These are phyloP conservation scores for Progne subis DNA, from an alignment of 2,113 vertebrate species.

Conservation along the genomic window DNA sequence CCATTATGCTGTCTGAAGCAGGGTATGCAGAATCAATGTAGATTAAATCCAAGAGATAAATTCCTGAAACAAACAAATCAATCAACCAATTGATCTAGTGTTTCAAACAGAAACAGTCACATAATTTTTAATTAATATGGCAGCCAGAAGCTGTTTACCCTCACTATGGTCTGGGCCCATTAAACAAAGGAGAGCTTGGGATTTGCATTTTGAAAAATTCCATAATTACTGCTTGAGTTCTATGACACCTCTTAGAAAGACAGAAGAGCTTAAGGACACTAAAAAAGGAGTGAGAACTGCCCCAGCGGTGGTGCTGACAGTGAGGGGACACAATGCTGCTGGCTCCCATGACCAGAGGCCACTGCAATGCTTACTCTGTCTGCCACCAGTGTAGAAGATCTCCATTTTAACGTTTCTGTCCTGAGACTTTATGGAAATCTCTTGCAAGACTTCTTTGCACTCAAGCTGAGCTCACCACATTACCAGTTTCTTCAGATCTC, in stretches of 20 bases:
- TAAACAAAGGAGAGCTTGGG: not conserved
- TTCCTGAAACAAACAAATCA: conserved; percentile 78
- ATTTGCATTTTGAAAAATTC: not conserved
- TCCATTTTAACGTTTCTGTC: not conserved
- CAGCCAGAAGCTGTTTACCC: not conserved
- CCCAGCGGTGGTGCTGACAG: accelerated
- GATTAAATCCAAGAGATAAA: conserved; percentile 94
- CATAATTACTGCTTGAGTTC: not conserved
- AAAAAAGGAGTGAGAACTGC: not conserved
- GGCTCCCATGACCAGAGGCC: not conserved
- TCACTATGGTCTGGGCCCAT: not conserved
- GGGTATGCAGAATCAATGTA: conserved; percentile 97
- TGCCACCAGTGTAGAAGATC: not conserved
- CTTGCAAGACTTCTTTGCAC: not conserved
- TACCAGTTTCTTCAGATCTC: not conserved
- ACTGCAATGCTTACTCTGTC: not conserved
- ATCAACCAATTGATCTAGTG: not conserved
- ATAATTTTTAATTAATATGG: not conserved
- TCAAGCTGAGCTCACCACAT: not conserved
- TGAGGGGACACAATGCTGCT: not conserved
- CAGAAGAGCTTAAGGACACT: not conserved
- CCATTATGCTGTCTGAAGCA: conserved; percentile 93
- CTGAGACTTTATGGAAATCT: not conserved
- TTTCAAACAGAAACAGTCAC: not conserved
- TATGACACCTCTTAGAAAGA: not conserved